Base-by-base conservation (phyloP, 2,888 invertebrate genomes). In the Polietes domitor region DNA sequence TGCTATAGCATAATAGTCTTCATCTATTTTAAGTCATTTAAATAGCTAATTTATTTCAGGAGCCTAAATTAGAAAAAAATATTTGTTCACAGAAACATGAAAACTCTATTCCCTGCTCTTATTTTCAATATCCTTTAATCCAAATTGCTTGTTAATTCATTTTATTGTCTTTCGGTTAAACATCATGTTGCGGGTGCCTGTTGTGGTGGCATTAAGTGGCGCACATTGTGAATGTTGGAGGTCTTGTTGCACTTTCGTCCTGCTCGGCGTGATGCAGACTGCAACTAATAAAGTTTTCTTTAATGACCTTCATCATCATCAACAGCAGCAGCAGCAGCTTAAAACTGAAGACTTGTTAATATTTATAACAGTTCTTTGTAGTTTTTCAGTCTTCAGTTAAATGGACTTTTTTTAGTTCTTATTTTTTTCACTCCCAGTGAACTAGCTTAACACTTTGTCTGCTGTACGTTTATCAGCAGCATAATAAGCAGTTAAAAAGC, bases 401-500 rank as follows among this genome's bases (percentile, higher is more conserved):
- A 58, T 21, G 47, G 43, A 3, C 3, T 50, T 53, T 26, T 58
- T 58, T 58, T 15, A 12, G 53, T 24, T 24, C 26, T 26, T 58
- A 47, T 47, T 47, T 24, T 58, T 58, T 21, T 53, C 7, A 53
- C 19, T 17, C 17, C 19, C 53, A 53, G 37, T 37, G 37, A 7
- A n/a, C 2, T 26, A 26, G 58, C 2, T 58, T 58, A 58, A 58
- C 58, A 58, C 26, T 58, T 58, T 26, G 58, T 58, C 19, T 24
- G 53, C 15, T 47, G 47, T 24, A 6, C 50, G 53, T 53, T 50
- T 26, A 6, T 55, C 24, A 24, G n/a, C n/a, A 55, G 21, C 55
- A 55, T 55, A 12, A 26, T 26, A 58, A 58, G 26, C 26, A 58
- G 58, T 58, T 58, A 26, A 58, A 53, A 70, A 53, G 21, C 28